These are phyloP conservation scores for Astropecten irregularis DNA, from an alignment of 53 echinoderm and acorn worm species.

Conservation along the genomic window DNA sequence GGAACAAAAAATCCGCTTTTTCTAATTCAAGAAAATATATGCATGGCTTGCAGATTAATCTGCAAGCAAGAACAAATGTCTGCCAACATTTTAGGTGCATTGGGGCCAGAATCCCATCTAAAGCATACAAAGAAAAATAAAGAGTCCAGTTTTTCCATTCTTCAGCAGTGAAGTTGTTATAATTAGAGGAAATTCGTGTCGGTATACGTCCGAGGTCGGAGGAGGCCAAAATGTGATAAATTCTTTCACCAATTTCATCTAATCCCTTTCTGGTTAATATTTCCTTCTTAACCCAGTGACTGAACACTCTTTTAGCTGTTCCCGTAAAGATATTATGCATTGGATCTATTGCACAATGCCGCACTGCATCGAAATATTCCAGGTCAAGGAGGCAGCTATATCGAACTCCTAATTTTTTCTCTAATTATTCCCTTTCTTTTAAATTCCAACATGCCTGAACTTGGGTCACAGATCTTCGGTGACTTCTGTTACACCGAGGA, in stretches of 20 bases:
- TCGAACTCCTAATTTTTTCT: conserved; percentile 16
- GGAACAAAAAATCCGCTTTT: conserved; percentile 14
- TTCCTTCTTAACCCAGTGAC: conserved; percentile 13
- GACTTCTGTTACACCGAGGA: not conserved
- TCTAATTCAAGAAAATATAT: not conserved
- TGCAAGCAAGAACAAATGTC: conserved; percentile 50
- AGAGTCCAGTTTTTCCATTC: conserved; percentile 56
- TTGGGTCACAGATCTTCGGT: not conserved
- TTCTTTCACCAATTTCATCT: conserved; percentile 9
- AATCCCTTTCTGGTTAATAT: conserved; percentile 15
- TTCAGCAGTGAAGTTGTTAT: conserved; percentile 21
- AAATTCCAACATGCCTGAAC: not conserved
- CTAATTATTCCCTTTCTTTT: not conserved
- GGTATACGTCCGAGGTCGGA: conserved; percentile 29
- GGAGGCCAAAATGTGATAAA: not conserved
- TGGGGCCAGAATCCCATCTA: not conserved
- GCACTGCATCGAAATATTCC: conserved; percentile 31
- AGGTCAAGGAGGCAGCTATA: conserved; percentile 22
- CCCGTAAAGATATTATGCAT: conserved; percentile 56
- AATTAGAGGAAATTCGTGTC: conserved; percentile 13
- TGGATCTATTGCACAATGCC: conserved; percentile 40
- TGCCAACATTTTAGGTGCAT: conserved; percentile 50
- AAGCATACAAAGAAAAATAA: conserved; percentile 7
- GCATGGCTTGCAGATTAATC: conserved; percentile 26
- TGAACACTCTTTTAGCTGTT: conserved; percentile 32